A percentile compares a stretch with the other conserved stretches of the same genome.
Evolutionary conservation across 1,140 invertebrate species (phyloP).

Genomic region (Wasmannia auropunctata): DNA sequence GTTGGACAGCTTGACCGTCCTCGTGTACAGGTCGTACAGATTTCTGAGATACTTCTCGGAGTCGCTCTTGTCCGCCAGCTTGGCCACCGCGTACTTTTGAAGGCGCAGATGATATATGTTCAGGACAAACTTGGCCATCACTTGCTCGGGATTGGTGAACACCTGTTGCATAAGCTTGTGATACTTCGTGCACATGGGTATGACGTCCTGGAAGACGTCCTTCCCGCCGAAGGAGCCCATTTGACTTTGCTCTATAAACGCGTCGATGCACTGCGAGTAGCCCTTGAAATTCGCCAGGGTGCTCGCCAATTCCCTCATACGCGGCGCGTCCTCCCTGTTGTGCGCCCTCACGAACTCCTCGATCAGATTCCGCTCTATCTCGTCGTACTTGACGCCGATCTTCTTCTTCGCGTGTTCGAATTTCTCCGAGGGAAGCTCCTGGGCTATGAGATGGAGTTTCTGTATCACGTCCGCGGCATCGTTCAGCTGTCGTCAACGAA

Average conservation of each 20-base stretch:
- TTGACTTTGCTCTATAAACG: slow-evolving; percentile 98
- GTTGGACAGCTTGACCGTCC: slow-evolving; percentile 91
- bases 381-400: slow-evolving; percentile 97
- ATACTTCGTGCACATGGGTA: slow-evolving; percentile 96
- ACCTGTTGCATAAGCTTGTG: slow-evolving; percentile 96
- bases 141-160: slow-evolving; percentile 98
- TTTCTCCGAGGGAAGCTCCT: slow-evolving; percentile 95
- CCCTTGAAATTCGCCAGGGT: slow-evolving; percentile 98
- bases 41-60: slow-evolving; percentile 95
- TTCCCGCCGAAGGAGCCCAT: slow-evolving; percentile 91
- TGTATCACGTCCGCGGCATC: slow-evolving; percentile 99
- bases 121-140: slow-evolving; percentile 99
- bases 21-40: slow-evolving; percentile 95
- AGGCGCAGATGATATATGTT: slow-evolving; percentile 98
- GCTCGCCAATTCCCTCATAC: slow-evolving; percentile 97
- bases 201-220: slow-evolving; percentile 96
- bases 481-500: slow-evolving; percentile 90
- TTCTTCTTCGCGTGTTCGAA: slow-evolving; percentile 96
- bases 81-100: slow-evolving; percentile 93
- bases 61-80: slow-evolving; percentile 92
- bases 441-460: slow-evolving; percentile 97
- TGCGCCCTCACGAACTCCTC: slow-evolving; percentile 97
- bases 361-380: slow-evolving; percentile 96
- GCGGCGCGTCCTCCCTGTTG: slow-evolving; percentile 91
- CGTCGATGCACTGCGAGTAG: slow-evolving; percentile 98